Conservation (phyloP, 2,888 invertebrate species). For the Oligia strigilis region DNA sequence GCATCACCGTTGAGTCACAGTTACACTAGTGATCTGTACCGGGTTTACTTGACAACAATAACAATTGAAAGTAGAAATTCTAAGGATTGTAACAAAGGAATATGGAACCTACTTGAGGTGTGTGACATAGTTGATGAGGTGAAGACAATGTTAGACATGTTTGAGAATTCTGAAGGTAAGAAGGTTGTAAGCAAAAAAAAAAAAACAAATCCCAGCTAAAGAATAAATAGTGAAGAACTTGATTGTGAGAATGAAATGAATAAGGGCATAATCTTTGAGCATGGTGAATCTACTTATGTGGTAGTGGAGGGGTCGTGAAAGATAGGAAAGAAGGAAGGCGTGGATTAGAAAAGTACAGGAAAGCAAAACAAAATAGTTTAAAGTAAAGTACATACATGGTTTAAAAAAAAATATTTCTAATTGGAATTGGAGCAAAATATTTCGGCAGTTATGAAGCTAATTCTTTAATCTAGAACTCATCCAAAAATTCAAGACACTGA, state of each 20-base stretch:
- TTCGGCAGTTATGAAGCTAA: no score
- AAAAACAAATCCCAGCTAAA: neutral
- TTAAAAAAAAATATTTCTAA: neutral
- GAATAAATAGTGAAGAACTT: neutral
- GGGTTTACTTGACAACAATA: conserved; percentile 38
- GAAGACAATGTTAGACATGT: neutral
- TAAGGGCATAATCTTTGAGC: neutral
- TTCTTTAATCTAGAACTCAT: neutral
- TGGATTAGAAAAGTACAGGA: neutral
- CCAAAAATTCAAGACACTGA: neutral
- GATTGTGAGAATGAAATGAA: neutral
- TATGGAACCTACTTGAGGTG: neutral
- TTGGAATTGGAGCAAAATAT: neutral
- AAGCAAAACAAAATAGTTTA: neutral
- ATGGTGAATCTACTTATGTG: no score
- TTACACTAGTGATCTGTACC: conserved; percentile 35
- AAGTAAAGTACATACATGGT: neutral
- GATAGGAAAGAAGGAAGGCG: neutral
- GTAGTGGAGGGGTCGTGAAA: neutral
- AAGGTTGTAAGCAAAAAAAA: neutral
- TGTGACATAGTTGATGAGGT: conserved; percentile 4
- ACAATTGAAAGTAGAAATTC: conserved; percentile 48
- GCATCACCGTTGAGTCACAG: conserved; percentile 55
- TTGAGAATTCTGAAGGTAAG: neutral
- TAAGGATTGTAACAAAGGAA: conserved; percentile 43